These are phyloP conservation scores for Brachirus orientalis DNA, from an alignment of 2,113 vertebrate genomes.

Conservation along the genomic window DNA sequence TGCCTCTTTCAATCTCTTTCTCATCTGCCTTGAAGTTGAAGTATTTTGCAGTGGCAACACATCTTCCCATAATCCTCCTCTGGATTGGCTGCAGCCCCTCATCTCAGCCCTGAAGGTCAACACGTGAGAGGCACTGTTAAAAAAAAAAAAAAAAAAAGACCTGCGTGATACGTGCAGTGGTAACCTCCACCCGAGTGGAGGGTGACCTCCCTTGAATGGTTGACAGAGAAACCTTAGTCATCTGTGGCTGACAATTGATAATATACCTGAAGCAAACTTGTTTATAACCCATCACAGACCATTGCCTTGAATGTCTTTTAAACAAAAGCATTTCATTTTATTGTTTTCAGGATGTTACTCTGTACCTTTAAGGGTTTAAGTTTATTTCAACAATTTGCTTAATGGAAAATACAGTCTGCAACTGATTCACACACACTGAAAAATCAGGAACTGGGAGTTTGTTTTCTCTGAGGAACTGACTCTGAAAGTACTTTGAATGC, in stretches of 20 bases:
- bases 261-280: neutral
- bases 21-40: slow-evolving; percentile 47
- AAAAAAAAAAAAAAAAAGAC: slow-evolving; percentile 60
- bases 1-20: slow-evolving; percentile 17
- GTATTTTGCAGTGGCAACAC: slow-evolving; percentile 62
- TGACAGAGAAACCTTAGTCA: neutral
- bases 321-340: neutral
- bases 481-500: slow-evolving; percentile 9
- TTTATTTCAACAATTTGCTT: slow-evolving; percentile 2
- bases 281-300: neutral
- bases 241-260: slow-evolving; percentile 4
- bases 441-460: neutral
- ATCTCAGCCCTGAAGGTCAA: slow-evolving; percentile 66
- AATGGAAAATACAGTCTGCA: neutral
- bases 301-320: neutral
- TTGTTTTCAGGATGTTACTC: neutral
- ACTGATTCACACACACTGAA: neutral
- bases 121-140: slow-evolving; percentile 64
- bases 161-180: slow-evolving; percentile 19
- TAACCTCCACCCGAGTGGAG: slow-evolving; percentile 30
- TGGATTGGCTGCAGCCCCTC: slow-evolving; percentile 63
- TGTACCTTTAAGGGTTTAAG: neutral
- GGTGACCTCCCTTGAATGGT: neutral
- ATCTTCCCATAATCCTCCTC: slow-evolving; percentile 63
- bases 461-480: slow-evolving; percentile 12